A percentile compares a stretch with the other conserved stretches of the same genome.
phyloP scores from a whole-genome alignment of 2,797 vertebrate species.

The Pangasius larnaudii region DNA sequence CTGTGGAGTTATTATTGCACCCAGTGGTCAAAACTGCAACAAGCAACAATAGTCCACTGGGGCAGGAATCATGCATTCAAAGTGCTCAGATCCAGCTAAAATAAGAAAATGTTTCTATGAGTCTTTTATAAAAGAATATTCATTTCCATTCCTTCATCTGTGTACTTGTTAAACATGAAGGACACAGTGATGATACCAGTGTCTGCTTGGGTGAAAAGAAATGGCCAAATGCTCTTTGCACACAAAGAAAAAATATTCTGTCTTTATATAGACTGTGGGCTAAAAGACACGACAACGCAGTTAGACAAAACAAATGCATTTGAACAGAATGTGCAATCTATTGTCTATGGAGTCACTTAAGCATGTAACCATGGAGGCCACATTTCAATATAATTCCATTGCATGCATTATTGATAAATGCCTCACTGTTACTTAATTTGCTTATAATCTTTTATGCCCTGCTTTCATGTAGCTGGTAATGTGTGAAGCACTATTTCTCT shows the following conservation, averaged over 20 bases:
- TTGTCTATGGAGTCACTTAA: slow-evolving; percentile 23
- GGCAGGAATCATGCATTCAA: neutral
- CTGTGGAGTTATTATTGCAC: neutral
- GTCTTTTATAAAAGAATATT: neutral
- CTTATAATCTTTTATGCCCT: slow-evolving; percentile 49
- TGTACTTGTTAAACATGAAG: neutral
- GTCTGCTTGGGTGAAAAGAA: neutral
- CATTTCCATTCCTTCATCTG: neutral
- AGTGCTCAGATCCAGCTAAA: neutral
- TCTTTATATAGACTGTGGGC: neutral
- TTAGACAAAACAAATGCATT: neutral
- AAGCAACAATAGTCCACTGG: neutral
- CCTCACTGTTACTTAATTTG: slow-evolving; percentile 44
- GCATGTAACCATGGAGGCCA: slow-evolving; percentile 41
- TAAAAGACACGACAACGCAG: neutral
- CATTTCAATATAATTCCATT: slow-evolving; percentile 45
- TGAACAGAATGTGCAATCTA: slow-evolving; percentile 3
- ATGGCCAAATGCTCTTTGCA: neutral
- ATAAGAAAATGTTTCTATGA: neutral
- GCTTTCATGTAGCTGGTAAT: slow-evolving; percentile 36
- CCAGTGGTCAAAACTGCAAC: neutral
- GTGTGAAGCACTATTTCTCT: neutral
- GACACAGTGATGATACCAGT: neutral
- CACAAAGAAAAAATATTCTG: neutral
- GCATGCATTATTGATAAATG: slow-evolving; percentile 57